Conservation (phyloP, 2,113 vertebrate genomes). For the pig (Sus scrofa) region T2T-Sscrofa CM000817.6:173707001-173707500, state of each 20-base stretch:
- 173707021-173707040: background rate
- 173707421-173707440: background rate
- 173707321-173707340: background rate
- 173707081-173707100: background rate
- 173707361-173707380: background rate
- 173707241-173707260: background rate
- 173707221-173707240: background rate
- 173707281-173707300: background rate
- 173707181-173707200: background rate
- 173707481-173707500: background rate
- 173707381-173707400: background rate
- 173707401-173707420: accelerated
- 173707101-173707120: background rate
- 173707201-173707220: background rate
- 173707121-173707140: background rate
- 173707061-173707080: background rate
- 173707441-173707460: background rate
- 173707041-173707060: background rate
- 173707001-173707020: background rate
- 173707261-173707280: background rate
- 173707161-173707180: background rate
- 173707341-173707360: background rate
- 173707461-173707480: accelerated
- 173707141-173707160: constrained; percentile 27
- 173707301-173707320: constrained; percentile 25